Base-by-base conservation (phyloP, 2,888 invertebrate genomes). In the Macaria notata region DNA sequence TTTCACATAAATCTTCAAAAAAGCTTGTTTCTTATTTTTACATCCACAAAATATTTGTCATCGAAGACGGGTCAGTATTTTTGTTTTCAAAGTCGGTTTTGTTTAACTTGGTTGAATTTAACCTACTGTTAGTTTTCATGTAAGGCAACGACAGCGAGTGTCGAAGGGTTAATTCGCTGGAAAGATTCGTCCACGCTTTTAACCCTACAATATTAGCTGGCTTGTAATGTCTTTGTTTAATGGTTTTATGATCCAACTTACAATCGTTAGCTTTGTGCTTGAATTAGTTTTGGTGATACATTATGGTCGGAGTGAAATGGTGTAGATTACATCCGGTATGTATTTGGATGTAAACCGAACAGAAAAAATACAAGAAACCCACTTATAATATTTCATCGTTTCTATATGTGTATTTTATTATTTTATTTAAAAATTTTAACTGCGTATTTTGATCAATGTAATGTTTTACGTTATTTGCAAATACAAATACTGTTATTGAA, bases 81-180 rank as follows among this genome's bases (percentile, higher is more conserved):
- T 19, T 19, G 19, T 19, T 1, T 19, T 19, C n/a, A 41, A 41
- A 41, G 41, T 8, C 9, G 3, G 6, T 36, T 36, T 6, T 36
- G 4, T 36, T 7, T 7, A 36, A 36, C 4, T 9, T 9, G 41
- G 41, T 4, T 4, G 1, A 41, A 36, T 3, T 36, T 3, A 29
- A 31, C 52, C 3, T 75, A 69, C 73, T 71, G 75, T 69, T 66
- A 72, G 4, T 3, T 9, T 19, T 19, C 0, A n/a, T 31, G 43
- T 48, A 48, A 8, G n/a, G 36, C 8, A 9, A n/a, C 47, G 45
- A 7, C 48, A 46, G 48, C 46, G 7, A 54, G 78, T 74, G 81
- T 76, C 79, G 78, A 79, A 85, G 88, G 86, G 86, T 86, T 88
- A 87, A 87, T 85, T 84, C 81, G 79, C 79, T 79, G 84, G 83